Evolutionary conservation across 2,888 invertebrate species (phyloP), one percentile per base, ranked within the genome.

Genomic region (Odontothrips loti): DNA sequence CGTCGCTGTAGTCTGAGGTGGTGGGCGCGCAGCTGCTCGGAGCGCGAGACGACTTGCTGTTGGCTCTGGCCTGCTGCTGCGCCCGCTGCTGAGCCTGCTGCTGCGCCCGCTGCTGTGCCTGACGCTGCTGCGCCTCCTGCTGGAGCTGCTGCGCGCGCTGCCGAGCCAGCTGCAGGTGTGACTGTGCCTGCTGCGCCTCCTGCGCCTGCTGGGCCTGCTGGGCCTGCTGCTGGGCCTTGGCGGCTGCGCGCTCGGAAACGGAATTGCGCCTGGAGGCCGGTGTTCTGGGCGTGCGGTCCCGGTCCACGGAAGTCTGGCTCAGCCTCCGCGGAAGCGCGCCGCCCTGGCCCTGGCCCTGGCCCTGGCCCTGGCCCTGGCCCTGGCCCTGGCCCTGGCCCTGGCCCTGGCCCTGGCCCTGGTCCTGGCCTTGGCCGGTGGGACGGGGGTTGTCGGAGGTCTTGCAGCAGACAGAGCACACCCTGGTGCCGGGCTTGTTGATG

Each of bases 381-480:
- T 43, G 58, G 58, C 58, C 58, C 58, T 20, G 58, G 51, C 15
- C 27, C 79, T 12, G 2, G 12, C 12, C 79, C 34, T 20, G 15
- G 0, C 78, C 63, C 79, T 81, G 82, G 79, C 0, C 82, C 82
- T 12, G n/a, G 20, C 17, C 80, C 82, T 82, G n/a, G 47, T 75
- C 8, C 63, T 23, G 23, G 11, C 79, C 29, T 17, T 82, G 23
- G 43, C 80, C 83, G 1, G 85, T 85, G 2, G 86, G 86, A 10
- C 87, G 82, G 9, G 86, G 87, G 81, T 86, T 86, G 83, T 85
- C 86, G 58, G 85, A 86, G 0, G 96, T 96, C 86, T 96, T 95
- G 86, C 96, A 96, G 86, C 96, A 97, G 80, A 96, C 92, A 20
- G 91, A 90, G 86, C 96, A 96, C 68, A 96, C 94, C 84, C 93